phyloP scores from a whole-genome alignment of 2,888 invertebrate genomes.

The Busseola fusca region DNA sequence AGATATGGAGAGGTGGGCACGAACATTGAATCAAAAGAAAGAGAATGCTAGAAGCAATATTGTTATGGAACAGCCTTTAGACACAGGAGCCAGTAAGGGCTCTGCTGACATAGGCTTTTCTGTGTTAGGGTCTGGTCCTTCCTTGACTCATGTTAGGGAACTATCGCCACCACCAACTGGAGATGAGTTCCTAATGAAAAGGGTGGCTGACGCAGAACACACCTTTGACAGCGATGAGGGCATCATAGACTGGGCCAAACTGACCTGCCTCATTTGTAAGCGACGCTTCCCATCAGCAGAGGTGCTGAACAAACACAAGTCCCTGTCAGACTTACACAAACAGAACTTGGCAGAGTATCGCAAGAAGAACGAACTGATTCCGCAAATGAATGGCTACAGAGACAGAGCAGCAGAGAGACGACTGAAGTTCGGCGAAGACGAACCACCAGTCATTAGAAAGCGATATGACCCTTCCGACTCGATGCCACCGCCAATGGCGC shows the following conservation, averaged over 20 bases:
- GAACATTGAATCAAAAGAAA: slow-evolving; percentile 98
- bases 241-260: slow-evolving; percentile 95
- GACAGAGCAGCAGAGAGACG: slow-evolving; percentile 99
- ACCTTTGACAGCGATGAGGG: slow-evolving; percentile 92
- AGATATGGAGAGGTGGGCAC: slow-evolving; percentile 96
- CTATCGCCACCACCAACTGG: slow-evolving; percentile 77
- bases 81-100: slow-evolving; percentile 89
- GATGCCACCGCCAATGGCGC: slow-evolving; percentile 87
- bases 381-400: slow-evolving; percentile 91
- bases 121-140: slow-evolving; percentile 93
- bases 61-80: slow-evolving; percentile 84
- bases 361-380: slow-evolving; percentile 79
- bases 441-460: slow-evolving; percentile 87
- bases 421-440: slow-evolving; percentile 97
- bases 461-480: slow-evolving; percentile 80
- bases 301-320: slow-evolving; percentile 96
- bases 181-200: slow-evolving; percentile 83
- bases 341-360: slow-evolving; percentile 92
- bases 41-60: slow-evolving; percentile 89
- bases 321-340: slow-evolving; percentile 98
- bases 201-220: slow-evolving; percentile 81
- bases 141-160: slow-evolving; percentile 80
- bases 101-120: slow-evolving; percentile 98
- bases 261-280: slow-evolving; percentile 98
- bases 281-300: slow-evolving; percentile 97